These are phyloP conservation scores for Auanema freiburgensis DNA, from an alignment of 2,888 invertebrate species.

Conservation along the genomic window DNA sequence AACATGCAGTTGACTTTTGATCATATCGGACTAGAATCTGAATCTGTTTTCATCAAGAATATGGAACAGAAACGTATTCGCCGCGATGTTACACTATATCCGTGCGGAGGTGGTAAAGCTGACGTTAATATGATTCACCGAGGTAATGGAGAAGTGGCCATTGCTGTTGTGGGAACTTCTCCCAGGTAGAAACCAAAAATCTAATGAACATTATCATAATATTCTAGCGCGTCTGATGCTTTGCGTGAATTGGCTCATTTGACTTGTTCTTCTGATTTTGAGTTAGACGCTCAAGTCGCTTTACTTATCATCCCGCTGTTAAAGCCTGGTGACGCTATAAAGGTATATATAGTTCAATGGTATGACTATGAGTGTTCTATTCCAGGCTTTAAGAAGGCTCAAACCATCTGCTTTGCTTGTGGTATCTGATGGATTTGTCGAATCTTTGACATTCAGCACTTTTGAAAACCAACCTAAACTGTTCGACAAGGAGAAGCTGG, in stretches of 20 bases:
- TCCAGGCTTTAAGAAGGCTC: slow-evolving; percentile 29
- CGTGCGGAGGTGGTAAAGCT: slow-evolving; percentile 38
- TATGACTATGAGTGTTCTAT: neutral
- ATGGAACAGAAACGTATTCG: slow-evolving; percentile 24
- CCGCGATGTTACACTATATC: slow-evolving; percentile 33
- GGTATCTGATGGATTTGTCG: slow-evolving; percentile 35
- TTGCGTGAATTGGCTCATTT: slow-evolving; percentile 31
- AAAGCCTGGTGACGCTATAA: slow-evolving; percentile 12
- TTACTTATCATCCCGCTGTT: slow-evolving; percentile 34
- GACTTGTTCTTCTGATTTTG: slow-evolving; percentile 37
- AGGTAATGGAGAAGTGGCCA: slow-evolving; percentile 29
- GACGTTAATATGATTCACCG: slow-evolving; percentile 6
- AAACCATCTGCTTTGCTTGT: slow-evolving; percentile 30
- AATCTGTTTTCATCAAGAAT: slow-evolving; percentile 35
- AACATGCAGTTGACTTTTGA: slow-evolving; percentile 42
- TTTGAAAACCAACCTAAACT: slow-evolving; percentile 45
- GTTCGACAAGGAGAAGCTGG: slow-evolving; percentile 54
- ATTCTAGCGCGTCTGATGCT: slow-evolving; percentile 23
- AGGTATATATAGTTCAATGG: slow-evolving; percentile 1
- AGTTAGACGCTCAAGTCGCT: slow-evolving; percentile 28
- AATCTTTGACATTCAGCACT: slow-evolving; percentile 38
- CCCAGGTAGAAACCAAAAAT: neutral
- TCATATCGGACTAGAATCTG: slow-evolving; percentile 42
- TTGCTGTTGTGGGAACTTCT: slow-evolving; percentile 25
- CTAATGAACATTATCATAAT: no score